Percentiles rank a stretch among this genome's conserved stretches.
Evolutionary conservation across 2,888 invertebrate species (phyloP).

Genomic region (Fragum sueziense): DNA sequence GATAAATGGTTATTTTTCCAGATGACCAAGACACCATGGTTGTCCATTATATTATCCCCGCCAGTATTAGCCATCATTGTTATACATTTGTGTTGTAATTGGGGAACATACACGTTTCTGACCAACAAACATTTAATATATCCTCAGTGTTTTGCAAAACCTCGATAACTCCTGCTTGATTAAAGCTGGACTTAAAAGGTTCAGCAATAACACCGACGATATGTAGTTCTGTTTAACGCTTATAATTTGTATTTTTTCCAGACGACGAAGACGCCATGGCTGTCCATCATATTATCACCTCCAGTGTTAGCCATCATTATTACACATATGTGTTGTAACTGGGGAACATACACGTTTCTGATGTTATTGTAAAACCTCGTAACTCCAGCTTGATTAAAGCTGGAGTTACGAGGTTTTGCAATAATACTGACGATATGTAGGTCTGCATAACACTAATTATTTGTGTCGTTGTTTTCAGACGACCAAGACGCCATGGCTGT

Average conservation of each 20-base stretch:
- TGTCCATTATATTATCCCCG: conserved; percentile 82
- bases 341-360: conserved; percentile 83
- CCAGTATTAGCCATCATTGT: conserved; percentile 83
- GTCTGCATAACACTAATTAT: too few relatives aligned
- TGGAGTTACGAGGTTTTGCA: too few relatives aligned
- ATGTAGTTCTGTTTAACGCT: too few relatives aligned
- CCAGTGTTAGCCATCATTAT: conserved; percentile 83
- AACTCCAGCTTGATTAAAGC: too few relatives aligned
- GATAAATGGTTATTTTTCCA: too few relatives aligned
- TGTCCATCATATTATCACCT: conserved; percentile 82
- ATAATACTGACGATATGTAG: too few relatives aligned
- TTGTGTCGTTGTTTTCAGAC: conserved; percentile 67
- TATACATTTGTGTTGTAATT: conserved; percentile 84
- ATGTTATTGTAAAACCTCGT: too few relatives aligned
- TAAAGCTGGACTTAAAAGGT: too few relatives aligned
- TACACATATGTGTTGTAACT: conserved; percentile 84
- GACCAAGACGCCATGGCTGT: conserved; percentile 82
- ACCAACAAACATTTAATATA: conserved; percentile 82
- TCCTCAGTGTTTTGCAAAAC: too few relatives aligned
- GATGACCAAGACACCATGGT: conserved; percentile 82
- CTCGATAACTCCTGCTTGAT: too few relatives aligned
- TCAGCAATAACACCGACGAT: too few relatives aligned
- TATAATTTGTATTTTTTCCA: conserved; percentile 82
- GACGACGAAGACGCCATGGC: conserved; percentile 82
- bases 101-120: conserved; percentile 83